Evolutionary conservation across 2,888 invertebrate species (phyloP), one percentile per base, ranked within the genome.

Genomic region (Lasioglossum leucozonium): DNA sequence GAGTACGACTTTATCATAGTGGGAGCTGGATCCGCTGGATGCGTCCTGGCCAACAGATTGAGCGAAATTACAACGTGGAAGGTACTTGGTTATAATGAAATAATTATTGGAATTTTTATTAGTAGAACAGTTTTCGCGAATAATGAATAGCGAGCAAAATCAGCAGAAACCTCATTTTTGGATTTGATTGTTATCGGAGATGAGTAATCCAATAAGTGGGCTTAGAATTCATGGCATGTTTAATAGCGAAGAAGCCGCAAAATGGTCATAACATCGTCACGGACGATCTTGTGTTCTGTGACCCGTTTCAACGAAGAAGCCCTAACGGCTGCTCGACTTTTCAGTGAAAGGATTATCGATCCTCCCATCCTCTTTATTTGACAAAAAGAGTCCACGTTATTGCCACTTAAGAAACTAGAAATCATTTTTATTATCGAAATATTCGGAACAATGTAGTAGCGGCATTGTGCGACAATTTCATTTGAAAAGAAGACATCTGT

Each of bases 1-100:
- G 90, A 93, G 30, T 96, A 95, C 82, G 96, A 96, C 88, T 96
- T 95, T 85, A 93, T 96, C 79, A 90, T 96, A 87, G 95, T 96
- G 6, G 96, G 96, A 0, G 96, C 95, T 11, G 96, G 96, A 1
- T 96, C 96, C 0, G 96, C 96, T 0, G 96, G 96, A 6, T 96
- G 96, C 11, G 95, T 96, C 5, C 89, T 96, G 18, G 96, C 96
- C 0, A 96, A 95, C 88, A 94, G 95, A 4, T 91, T 96, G 69
- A 93, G 93, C 47, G 95, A 95, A 85, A 87, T 91, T 42, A 79
- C 78, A 58, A 69, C 82, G 0, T 92, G 93, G 93, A 90, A 84
- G 88, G 93, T 93, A 85, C 26, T 72, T 82, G 4, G 10, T 69
- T 40, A 22, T 8, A 18, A 51, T 3, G 2, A 51, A 51, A 51